Evolutionary conservation across 2,113 vertebrate genomes (phyloP).

Genomic region (Anguilla japonica): DNA sequence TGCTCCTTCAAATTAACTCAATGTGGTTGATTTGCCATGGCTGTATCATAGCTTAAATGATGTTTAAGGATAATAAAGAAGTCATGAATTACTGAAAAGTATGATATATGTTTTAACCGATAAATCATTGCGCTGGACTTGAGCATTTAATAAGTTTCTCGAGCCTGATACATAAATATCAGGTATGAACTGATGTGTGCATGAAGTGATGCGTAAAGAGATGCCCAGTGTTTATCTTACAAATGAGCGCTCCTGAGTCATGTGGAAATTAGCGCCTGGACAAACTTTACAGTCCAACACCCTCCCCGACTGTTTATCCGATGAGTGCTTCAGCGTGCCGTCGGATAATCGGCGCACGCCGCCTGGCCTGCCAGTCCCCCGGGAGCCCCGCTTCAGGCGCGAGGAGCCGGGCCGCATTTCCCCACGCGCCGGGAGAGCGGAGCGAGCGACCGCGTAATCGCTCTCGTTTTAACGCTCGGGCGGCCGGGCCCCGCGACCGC

Average conservation of each 20-base stretch:
- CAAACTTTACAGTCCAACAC: conserved; percentile 30
- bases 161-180: conserved; percentile 46
- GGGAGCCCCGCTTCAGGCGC: conserved; percentile 31
- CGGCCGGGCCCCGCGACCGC: conserved; percentile 15
- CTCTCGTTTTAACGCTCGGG: conserved; percentile 49
- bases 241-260: conserved; percentile 50
- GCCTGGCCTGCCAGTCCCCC: neutral
- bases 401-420: conserved; percentile 40
- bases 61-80: too few species aligned
- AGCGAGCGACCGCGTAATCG: conserved; percentile 44
- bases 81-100: too few species aligned
- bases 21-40: too few species aligned
- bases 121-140: too few species aligned
- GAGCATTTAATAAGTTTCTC: conserved; percentile 24
- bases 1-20: too few species aligned
- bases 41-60: too few species aligned
- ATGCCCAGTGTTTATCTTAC: conserved; percentile 47
- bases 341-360: neutral
- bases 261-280: conserved; percentile 45
- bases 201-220: conserved; percentile 37
- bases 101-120: too few species aligned
- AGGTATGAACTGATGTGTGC: conserved; percentile 14
- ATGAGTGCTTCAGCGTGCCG: neutral
- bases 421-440: conserved; percentile 34
- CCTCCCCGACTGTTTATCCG: neutral